Evolutionary conservation across 2,113 vertebrate species (phyloP).

Genomic region (Anoplopoma fimbria): DNA sequence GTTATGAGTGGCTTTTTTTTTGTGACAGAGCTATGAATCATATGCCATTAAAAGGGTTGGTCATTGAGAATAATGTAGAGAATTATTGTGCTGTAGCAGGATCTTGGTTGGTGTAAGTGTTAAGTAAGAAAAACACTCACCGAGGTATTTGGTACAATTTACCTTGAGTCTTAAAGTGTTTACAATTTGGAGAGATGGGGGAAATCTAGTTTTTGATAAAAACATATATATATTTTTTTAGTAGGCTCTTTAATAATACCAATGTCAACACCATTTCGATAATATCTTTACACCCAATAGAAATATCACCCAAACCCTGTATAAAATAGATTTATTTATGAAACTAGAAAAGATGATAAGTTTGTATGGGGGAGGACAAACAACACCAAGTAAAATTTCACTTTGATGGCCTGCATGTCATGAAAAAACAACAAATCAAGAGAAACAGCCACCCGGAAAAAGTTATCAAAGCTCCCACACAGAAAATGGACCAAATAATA

Average conservation of each 20-base stretch:
- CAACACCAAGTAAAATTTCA: conserved; percentile 10
- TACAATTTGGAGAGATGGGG: neutral
- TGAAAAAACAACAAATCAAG: conserved; percentile 24
- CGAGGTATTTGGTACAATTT: conserved; percentile 5
- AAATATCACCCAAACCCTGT: neutral
- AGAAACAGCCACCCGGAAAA: conserved; percentile 26
- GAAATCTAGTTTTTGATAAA: neutral
- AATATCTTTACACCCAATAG: neutral
- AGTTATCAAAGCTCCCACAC: conserved; percentile 50
- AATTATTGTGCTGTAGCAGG: neutral
- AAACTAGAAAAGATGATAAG: neutral
- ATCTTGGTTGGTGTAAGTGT: neutral
- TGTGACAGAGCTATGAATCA: neutral
- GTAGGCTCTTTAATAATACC: neutral
- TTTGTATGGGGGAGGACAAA: neutral
- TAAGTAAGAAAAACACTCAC: conserved; percentile 20
- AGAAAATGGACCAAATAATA: conserved; percentile 64
- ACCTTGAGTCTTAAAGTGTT: conserved; percentile 23
- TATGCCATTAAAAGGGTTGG: neutral
- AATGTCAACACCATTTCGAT: neutral
- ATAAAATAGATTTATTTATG: neutral
- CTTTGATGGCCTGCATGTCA: conserved; percentile 16
- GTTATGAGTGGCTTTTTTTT: neutral
- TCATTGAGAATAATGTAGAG: neutral
- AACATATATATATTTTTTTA: too few species aligned